Percentiles rank a stretch among this genome's conserved stretches.
Evolutionary conservation across 2,113 vertebrate species (phyloP).

Genomic region (Monopterus albus): DNA sequence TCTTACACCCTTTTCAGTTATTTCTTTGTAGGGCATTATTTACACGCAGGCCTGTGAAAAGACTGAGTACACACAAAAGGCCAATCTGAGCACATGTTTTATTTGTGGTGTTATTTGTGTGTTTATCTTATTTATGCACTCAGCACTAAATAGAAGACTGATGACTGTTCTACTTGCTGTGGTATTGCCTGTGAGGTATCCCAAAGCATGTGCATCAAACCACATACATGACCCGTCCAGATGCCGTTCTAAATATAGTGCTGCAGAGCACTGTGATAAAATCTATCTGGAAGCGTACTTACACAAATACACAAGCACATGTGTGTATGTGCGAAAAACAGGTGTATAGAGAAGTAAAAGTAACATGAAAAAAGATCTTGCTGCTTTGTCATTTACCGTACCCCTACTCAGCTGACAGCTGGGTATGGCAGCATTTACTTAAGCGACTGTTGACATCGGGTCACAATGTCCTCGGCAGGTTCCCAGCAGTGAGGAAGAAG

Average conservation of each 20-base stretch:
- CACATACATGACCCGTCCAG: constrained; percentile 69
- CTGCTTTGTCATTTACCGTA: background rate
- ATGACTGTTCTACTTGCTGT: constrained; percentile 40
- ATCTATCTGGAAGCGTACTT: constrained; percentile 49
- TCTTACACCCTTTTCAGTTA: background rate
- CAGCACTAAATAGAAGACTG: constrained; percentile 16
- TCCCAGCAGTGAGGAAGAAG: constrained; percentile 97
- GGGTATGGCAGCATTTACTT: constrained; percentile 14
- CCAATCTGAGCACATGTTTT: constrained; percentile 7
- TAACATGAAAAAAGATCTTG: background rate
- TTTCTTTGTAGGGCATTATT: constrained; percentile 10
- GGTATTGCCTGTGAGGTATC: constrained; percentile 37
- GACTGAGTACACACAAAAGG: background rate
- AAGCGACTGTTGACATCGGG: constrained; percentile 16
- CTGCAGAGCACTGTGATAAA: constrained; percentile 60
- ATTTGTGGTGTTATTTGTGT: constrained; percentile 15
- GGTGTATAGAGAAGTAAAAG: background rate
- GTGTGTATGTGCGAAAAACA: constrained; percentile 21
- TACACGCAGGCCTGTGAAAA: background rate
- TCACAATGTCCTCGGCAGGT: constrained; percentile 79
- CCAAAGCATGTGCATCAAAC: background rate
- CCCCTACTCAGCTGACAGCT: background rate
- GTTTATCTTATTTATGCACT: constrained; percentile 39
- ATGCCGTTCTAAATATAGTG: constrained; percentile 84
- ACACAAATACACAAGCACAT: constrained; percentile 26